A percentile compares a stretch with the other conserved stretches of the same genome.
phyloP scores from a whole-genome alignment of 1,140 invertebrate species.

The Drosophila nasuta region DNA sequence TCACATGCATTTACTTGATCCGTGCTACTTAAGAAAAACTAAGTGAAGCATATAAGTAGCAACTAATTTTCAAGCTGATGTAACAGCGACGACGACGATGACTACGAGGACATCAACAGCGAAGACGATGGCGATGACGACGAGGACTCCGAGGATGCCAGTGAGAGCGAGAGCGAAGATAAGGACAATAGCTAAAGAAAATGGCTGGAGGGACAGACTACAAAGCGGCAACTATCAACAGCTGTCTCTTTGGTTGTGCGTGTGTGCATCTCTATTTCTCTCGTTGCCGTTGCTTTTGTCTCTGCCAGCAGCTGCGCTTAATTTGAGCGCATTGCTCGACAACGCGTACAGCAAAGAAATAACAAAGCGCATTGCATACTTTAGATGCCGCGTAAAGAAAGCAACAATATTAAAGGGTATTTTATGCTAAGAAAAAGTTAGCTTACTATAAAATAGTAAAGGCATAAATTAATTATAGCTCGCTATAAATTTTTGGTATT shows the following conservation, averaged over 20 bases:
- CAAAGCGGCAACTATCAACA: conserved; percentile 42
- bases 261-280: conserved; percentile 24
- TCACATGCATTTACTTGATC: conserved; percentile 65
- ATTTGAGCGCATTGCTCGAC: conserved; percentile 72
- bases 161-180: background rate
- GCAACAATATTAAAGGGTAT: background rate
- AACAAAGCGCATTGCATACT: conserved; percentile 68
- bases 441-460: too few species aligned
- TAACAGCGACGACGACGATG: conserved; percentile 54
- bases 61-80: conserved; percentile 82
- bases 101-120: conserved; percentile 9
- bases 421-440: background rate
- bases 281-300: conserved; percentile 2
- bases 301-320: conserved; percentile 67
- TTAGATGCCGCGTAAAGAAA: conserved; percentile 8
- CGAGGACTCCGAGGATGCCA: conserved; percentile 31
- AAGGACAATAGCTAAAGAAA: conserved; percentile 33
- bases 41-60: conserved; percentile 82
- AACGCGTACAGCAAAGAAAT: conserved; percentile 70
- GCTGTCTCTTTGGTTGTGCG: conserved; percentile 36
- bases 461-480: too few species aligned
- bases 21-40: conserved; percentile 81
- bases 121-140: conserved; percentile 16
- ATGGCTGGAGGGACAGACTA: background rate
- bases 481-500: too few species aligned